Evolutionary conservation across 2,113 vertebrate species (phyloP).

Genomic region (Halcyon senegalensis): DNA sequence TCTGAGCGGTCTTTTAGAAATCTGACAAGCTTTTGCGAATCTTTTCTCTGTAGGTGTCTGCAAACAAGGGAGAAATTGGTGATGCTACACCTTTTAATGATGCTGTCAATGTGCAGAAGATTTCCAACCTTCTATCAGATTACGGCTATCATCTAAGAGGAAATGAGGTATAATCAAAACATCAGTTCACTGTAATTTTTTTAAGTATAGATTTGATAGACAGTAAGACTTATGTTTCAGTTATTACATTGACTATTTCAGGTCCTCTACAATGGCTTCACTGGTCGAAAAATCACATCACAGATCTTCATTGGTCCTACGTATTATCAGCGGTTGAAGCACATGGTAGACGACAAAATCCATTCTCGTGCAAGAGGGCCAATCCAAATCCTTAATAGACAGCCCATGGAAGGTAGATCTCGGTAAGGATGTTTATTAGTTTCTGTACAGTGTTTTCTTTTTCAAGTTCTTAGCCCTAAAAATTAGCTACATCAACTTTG

Average conservation of each 20-base stretch:
- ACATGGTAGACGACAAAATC: conserved; percentile 99
- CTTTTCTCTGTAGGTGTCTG: conserved; percentile 85
- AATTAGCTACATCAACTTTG: background rate
- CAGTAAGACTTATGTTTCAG: background rate
- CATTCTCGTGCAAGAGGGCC: conserved; percentile 97
- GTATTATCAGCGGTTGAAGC: conserved; percentile 96
- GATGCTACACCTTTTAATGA: conserved; percentile 98
- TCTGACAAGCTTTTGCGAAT: background rate
- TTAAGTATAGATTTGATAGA: background rate
- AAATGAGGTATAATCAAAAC: conserved; percentile 86
- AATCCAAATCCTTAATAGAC: conserved; percentile 97
- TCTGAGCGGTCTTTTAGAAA: background rate
- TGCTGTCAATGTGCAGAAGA: conserved; percentile 97
- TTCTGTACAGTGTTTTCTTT: background rate
- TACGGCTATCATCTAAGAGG: conserved; percentile 98
- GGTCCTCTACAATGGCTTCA: conserved; percentile 98
- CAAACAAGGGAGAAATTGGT: conserved; percentile 98
- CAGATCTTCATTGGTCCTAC: conserved; percentile 98
- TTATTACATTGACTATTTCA: conserved; percentile 45
- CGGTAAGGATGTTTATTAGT: conserved; percentile 79
- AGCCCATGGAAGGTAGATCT: conserved; percentile 97
- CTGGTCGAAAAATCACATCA: conserved; percentile 96
- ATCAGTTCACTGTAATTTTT: background rate
- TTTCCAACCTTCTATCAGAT: conserved; percentile 94
- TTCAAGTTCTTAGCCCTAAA: background rate